Percentiles rank a stretch among this genome's conserved stretches.
These are phyloP conservation scores for Myopa testacea DNA, from an alignment of 2,888 invertebrate genomes.

Conservation along the genomic window DNA sequence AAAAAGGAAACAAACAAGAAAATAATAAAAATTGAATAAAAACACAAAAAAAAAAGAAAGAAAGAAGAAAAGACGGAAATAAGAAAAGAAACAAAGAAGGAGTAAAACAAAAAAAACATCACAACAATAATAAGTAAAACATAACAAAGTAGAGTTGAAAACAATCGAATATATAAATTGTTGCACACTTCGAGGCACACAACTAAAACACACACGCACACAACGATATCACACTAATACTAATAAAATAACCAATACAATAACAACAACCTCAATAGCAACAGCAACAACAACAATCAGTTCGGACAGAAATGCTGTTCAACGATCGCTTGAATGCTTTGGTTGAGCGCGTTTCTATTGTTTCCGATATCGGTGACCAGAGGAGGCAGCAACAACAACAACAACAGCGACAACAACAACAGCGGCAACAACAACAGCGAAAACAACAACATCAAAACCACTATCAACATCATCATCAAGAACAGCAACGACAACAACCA, in stretches of 20 bases:
- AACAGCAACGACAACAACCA: neutral
- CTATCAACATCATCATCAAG: constrained; percentile 5
- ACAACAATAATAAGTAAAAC: neutral
- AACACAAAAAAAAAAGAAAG: neutral
- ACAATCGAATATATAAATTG: neutral
- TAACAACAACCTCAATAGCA: neutral
- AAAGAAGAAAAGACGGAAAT: too few species aligned
- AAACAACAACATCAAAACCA: constrained; percentile 29
- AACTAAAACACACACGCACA: neutral
- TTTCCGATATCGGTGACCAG: neutral
- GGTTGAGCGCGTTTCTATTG: constrained; percentile 14
- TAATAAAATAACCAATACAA: neutral
- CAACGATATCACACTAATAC: neutral
- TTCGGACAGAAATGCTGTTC: constrained; percentile 24
- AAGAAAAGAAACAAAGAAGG: neutral
- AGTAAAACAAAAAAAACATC: neutral
- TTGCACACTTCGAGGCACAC: neutral
- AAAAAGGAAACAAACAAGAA: neutral
- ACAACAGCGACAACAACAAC: neutral
- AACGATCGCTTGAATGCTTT: constrained; percentile 22
- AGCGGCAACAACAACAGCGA: neutral
- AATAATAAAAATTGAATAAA: neutral
- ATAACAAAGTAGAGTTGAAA: neutral
- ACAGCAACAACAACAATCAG: neutral
- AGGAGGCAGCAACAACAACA: neutral